phyloP scores from a whole-genome alignment of 2,797 vertebrate genomes.

The Macroramphosus scolopax region DNA sequence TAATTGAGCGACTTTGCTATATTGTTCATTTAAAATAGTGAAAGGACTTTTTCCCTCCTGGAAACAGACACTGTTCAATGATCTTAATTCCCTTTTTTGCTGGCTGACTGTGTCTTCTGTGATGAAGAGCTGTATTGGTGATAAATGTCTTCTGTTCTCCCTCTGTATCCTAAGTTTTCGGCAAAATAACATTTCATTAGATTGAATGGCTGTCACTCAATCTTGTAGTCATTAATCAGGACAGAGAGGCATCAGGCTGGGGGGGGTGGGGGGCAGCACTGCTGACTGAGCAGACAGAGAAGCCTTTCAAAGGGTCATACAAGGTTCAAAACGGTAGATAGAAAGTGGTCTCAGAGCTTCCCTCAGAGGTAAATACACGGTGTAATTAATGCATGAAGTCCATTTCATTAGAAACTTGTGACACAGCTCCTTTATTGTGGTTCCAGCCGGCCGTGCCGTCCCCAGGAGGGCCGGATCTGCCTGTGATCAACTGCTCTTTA shows the following conservation, averaged over 20 bases:
- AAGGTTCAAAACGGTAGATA: background rate
- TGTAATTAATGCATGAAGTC: conserved; percentile 8
- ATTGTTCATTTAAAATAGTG: too few relatives aligned
- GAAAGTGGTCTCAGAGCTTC: background rate
- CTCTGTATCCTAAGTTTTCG: too few relatives aligned
- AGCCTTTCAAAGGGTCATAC: background rate
- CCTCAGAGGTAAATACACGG: background rate
- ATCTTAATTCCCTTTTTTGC: too few relatives aligned
- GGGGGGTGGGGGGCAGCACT: too few relatives aligned
- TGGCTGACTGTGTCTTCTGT: too few relatives aligned
- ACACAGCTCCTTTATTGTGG: conserved; percentile 16
- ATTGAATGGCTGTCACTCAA: background rate
- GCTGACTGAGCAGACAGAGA: background rate
- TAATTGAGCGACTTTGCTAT: too few relatives aligned
- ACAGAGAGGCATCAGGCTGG: background rate
- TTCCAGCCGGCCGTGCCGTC: background rate
- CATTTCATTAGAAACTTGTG: conserved; percentile 5
- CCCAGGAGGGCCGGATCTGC: conserved; percentile 3
- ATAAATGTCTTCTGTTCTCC: too few relatives aligned
- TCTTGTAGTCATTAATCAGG: background rate
- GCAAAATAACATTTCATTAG: too few relatives aligned
- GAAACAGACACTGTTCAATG: too few relatives aligned
- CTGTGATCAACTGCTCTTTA: conserved; percentile 40
- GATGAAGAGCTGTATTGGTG: too few relatives aligned
- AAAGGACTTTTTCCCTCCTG: too few relatives aligned